phyloP scores from a whole-genome alignment of 2,888 invertebrate species.

The Cheilosia pagana region DNA sequence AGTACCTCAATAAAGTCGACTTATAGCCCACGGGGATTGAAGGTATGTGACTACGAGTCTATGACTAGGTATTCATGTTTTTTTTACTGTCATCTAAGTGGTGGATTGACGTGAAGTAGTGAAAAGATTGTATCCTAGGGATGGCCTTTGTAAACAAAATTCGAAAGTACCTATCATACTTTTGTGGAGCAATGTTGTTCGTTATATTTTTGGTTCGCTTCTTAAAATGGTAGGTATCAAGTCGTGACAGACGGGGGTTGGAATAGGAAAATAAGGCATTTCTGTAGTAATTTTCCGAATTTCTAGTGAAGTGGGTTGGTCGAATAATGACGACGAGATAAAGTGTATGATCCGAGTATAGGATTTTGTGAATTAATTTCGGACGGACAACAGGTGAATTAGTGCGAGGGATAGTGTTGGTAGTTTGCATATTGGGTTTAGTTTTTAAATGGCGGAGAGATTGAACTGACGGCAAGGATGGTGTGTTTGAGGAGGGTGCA shows the following conservation, averaged over 20 bases:
- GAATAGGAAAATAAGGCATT: conserved; percentile 6
- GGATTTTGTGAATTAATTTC: no score
- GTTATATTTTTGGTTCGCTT: conserved; percentile 22
- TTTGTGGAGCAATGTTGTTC: conserved; percentile 11
- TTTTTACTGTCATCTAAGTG: conserved; percentile 37
- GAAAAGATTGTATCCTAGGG: conserved; percentile 25
- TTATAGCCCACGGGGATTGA: conserved; percentile 55
- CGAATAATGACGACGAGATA: no score
- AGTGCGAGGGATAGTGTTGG: no score
- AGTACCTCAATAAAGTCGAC: conserved; percentile 76
- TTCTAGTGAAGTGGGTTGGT: conserved; percentile 18
- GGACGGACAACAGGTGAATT: no score
- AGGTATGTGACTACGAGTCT: conserved; percentile 30
- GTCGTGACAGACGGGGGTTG: conserved; percentile 24
- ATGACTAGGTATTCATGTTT: background rate
- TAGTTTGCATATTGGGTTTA: no score
- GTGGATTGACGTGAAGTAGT: conserved; percentile 49
- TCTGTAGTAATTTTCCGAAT: conserved; percentile 26
- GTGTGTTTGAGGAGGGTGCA: no score
- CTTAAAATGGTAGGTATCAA: conserved; percentile 21
- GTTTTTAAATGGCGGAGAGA: no score
- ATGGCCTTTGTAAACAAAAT: conserved; percentile 30
- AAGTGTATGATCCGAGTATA: no score
- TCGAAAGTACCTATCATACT: conserved; percentile 6
- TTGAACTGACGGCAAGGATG: no score